phyloP scores from a whole-genome alignment of 2,113 vertebrate species.

The Aptenodytes forsteri region DNA sequence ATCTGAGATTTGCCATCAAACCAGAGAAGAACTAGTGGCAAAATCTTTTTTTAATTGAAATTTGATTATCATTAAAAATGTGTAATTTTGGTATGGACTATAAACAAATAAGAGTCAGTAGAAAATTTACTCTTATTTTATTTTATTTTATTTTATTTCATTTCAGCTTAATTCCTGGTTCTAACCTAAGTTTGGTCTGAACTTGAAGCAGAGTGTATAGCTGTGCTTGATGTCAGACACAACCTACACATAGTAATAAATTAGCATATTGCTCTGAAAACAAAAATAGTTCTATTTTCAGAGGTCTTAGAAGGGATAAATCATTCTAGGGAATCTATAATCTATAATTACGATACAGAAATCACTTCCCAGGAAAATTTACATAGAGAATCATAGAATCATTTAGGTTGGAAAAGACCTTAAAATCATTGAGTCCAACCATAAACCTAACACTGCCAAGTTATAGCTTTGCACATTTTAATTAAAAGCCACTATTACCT shows the following conservation, averaged over 20 bases:
- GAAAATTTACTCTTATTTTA: not conserved
- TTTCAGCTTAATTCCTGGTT: not conserved
- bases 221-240: not conserved
- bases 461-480: not conserved
- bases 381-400: not conserved
- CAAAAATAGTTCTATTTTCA: not conserved
- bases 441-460: not conserved
- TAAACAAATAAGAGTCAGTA: not conserved
- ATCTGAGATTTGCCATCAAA: not conserved
- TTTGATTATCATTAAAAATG: not conserved
- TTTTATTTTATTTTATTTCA: not conserved
- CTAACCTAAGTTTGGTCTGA: not conserved
- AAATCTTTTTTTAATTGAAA: not conserved
- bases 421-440: not conserved
- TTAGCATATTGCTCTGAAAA: not conserved
- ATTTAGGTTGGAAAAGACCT: not conserved
- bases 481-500: not conserved
- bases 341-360: not conserved
- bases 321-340: not conserved
- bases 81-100: fast-evolving
- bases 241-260: not conserved
- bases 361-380: not conserved
- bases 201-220: not conserved
- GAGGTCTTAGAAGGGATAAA: not conserved
- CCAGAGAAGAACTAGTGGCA: not conserved